These are phyloP conservation scores for Diabrotica virgifera DNA, from an alignment of 1,140 invertebrate genomes.

Conservation along the genomic window DNA sequence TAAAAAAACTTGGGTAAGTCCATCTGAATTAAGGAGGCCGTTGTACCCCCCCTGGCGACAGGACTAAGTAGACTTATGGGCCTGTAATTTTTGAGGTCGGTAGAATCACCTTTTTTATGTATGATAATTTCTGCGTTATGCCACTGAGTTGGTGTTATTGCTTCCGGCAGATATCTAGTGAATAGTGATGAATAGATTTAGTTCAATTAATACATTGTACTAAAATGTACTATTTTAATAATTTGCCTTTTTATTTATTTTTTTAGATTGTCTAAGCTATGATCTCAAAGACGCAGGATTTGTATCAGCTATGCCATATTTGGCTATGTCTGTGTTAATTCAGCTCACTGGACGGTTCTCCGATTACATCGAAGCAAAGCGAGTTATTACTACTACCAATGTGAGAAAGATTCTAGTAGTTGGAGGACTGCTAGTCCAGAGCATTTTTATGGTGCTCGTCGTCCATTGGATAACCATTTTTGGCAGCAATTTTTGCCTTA, in stretches of 20 bases:
- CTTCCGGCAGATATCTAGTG: too few species aligned
- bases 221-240: not conserved
- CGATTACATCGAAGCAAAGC: conserved; percentile 66
- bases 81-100: too few species aligned
- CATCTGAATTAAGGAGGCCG: too few species aligned
- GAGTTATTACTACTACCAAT: conserved; percentile 68
- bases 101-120: too few species aligned
- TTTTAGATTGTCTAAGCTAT: conserved; percentile 68
- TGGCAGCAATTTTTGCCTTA: conserved; percentile 71
- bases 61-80: too few species aligned
- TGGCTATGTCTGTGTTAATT: conserved; percentile 79
- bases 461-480: conserved; percentile 64
- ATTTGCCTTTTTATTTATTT: conserved; percentile 24
- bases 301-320: conserved; percentile 79
- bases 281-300: conserved; percentile 74
- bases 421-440: conserved; percentile 75
- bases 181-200: too few species aligned
- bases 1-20: too few species aligned
- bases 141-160: too few species aligned
- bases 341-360: conserved; percentile 77
- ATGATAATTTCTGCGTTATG: too few species aligned
- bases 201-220: too few species aligned
- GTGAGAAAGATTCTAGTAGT: conserved; percentile 74
- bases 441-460: conserved; percentile 78
- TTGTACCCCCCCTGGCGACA: too few species aligned